Conservation (phyloP, 1,140 invertebrate species). For the Drosophila malerkotliana region DNA sequence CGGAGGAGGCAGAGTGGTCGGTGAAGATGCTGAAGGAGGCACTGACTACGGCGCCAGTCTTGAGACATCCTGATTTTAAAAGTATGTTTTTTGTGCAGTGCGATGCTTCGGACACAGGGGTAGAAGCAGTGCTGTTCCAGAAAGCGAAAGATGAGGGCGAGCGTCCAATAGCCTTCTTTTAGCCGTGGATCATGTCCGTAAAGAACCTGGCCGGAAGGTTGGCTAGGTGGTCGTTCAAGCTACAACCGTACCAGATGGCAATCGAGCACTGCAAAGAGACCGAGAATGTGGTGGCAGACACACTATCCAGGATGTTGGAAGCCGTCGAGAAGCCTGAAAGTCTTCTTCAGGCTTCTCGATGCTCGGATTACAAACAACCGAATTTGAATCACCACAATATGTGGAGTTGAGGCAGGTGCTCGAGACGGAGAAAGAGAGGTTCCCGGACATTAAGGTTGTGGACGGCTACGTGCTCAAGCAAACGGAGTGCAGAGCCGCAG, state of each 20-base stretch:
- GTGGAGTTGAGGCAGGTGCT: not conserved
- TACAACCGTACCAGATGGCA: not conserved
- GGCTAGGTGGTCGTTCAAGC: not conserved
- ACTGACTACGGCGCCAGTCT: too few relatives aligned
- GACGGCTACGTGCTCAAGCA: not conserved
- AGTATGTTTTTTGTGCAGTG: too few relatives aligned
- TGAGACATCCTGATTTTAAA: too few relatives aligned
- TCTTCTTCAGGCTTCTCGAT: too few relatives aligned
- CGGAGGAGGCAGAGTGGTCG: too few relatives aligned
- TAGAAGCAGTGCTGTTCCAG: too few relatives aligned
- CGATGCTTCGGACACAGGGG: too few relatives aligned
- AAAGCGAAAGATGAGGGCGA: too few relatives aligned
- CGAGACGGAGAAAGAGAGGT: not conserved
- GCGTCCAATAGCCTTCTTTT: too few relatives aligned
- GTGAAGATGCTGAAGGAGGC: too few relatives aligned
- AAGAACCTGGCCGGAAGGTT: constrained; percentile 1
- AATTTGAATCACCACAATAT: constrained; percentile 3
- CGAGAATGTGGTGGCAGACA: constrained; percentile 8
- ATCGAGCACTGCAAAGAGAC: constrained; percentile 3
- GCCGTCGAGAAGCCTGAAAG: not conserved
- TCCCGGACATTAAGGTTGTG: constrained; percentile 4
- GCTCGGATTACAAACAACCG: constrained; percentile 1
- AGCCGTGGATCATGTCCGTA: constrained; percentile 3
- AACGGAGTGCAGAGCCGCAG: not conserved
- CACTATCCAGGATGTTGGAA: not conserved